These are phyloP conservation scores for Chromis chromis DNA, from an alignment of 2,797 vertebrate species.

Conservation along the genomic window DNA sequence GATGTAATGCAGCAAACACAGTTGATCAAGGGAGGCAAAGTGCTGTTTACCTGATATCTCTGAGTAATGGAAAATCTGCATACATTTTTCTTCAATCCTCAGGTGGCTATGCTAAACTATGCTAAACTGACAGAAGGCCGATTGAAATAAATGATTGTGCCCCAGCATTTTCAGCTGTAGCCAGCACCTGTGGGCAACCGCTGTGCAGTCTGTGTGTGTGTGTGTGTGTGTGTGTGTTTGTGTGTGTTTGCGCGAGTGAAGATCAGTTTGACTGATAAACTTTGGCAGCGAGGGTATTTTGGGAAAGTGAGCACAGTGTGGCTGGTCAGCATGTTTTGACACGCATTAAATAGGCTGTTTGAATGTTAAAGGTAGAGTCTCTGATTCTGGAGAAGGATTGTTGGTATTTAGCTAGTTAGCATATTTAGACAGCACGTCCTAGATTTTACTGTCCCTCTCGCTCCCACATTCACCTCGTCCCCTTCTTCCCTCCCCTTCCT, in stretches of 20 bases:
- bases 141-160: conserved; percentile 72
- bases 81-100: conserved; percentile 52
- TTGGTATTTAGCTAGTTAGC: too few relatives aligned
- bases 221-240: neutral
- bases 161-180: conserved; percentile 51
- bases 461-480: too few relatives aligned
- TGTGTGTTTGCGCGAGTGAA: neutral
- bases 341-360: neutral
- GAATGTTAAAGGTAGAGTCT: neutral
- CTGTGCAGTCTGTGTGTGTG: neutral
- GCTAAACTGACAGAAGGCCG: conserved; percentile 68
- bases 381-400: too few relatives aligned
- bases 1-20: conserved; percentile 54
- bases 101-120: conserved; percentile 68
- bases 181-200: conserved; percentile 44
- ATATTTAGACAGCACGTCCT: too few relatives aligned
- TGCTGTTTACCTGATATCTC: conserved; percentile 49
- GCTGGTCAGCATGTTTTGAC: neutral
- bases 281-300: conserved; percentile 15
- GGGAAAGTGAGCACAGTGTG: neutral
- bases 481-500: too few relatives aligned
- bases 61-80: conserved; percentile 56
- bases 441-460: too few relatives aligned
- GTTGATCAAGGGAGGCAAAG: conserved; percentile 45
- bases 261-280: conserved; percentile 4